These are phyloP conservation scores for Epinotia nisella DNA, from an alignment of 2,888 invertebrate genomes.

Conservation along the genomic window DNA sequence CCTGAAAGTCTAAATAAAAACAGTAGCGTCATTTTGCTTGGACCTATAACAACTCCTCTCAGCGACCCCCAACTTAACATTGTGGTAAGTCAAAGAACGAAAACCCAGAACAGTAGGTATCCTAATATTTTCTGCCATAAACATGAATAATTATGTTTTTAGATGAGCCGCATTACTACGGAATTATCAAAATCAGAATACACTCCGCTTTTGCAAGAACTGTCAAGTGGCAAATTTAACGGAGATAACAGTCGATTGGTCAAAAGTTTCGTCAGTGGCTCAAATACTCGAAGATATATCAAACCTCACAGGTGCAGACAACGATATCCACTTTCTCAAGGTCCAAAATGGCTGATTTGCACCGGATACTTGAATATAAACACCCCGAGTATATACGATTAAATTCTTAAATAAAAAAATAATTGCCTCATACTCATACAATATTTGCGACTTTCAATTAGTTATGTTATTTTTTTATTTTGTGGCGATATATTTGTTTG, in stretches of 20 bases:
- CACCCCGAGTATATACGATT: slow-evolving; percentile 75
- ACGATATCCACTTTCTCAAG: slow-evolving; percentile 71
- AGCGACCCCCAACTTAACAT: slow-evolving; percentile 67
- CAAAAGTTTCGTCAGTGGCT: slow-evolving; percentile 69
- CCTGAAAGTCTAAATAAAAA: slow-evolving; percentile 74
- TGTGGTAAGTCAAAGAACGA: slow-evolving; percentile 63
- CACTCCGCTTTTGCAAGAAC: slow-evolving; percentile 67
- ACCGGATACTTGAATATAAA: slow-evolving; percentile 78
- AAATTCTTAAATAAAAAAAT: slow-evolving; percentile 46
- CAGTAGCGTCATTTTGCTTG: slow-evolving; percentile 73
- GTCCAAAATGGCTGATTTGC: slow-evolving; percentile 78
- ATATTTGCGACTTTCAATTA: no score
- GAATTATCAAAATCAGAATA: slow-evolving; percentile 76
- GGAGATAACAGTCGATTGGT: slow-evolving; percentile 61
- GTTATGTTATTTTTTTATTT: no score
- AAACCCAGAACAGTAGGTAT: no score
- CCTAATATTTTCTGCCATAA: no score
- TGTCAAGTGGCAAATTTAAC: slow-evolving; percentile 66
- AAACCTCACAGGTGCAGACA: slow-evolving; percentile 80
- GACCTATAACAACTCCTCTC: slow-evolving; percentile 71
- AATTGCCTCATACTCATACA: no score
- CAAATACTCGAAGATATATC: slow-evolving; percentile 74
- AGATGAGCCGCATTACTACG: slow-evolving; percentile 73
- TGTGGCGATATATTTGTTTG: no score
- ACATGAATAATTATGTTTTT: slow-evolving; percentile 50